These are phyloP conservation scores for Megalurothrips usitatus DNA, from an alignment of 2,888 invertebrate species.

Conservation along the genomic window DNA sequence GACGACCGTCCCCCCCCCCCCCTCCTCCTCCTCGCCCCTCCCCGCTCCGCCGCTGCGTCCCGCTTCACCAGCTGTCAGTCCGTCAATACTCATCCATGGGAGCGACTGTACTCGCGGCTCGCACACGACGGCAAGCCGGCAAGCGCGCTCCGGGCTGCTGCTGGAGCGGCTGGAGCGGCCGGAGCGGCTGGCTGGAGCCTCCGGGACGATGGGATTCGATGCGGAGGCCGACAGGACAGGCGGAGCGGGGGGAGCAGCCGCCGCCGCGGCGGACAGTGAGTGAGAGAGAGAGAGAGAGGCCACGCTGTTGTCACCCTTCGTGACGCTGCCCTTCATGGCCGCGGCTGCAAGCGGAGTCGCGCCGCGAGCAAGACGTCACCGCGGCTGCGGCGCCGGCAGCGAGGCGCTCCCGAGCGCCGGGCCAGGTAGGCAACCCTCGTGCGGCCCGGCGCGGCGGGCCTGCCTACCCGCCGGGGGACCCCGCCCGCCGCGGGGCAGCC, in stretches of 20 bases:
- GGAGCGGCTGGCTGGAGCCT: too few relatives aligned
- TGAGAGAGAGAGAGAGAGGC: background rate
- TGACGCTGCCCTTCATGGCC: background rate
- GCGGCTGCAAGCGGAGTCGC: too few relatives aligned
- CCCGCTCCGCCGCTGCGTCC: background rate
- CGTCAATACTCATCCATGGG: slow-evolving; percentile 16
- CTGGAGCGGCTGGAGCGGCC: too few relatives aligned
- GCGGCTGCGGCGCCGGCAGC: too few relatives aligned
- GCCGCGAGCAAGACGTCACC: too few relatives aligned
- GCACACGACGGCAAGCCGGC: background rate
- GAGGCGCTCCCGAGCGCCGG: background rate
- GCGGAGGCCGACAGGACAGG: too few relatives aligned
- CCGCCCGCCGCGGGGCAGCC: background rate
- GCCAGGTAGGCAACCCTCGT: background rate
- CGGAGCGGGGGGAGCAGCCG: too few relatives aligned
- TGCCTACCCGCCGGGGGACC: too few relatives aligned
- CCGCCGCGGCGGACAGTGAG: too few relatives aligned
- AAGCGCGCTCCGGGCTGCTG: too few relatives aligned
- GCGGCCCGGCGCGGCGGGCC: background rate
- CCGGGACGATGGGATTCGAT: too few relatives aligned
- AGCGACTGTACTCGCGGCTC: background rate
- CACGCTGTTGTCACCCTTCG: background rate
- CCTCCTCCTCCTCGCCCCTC: background rate
- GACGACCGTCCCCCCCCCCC: slow-evolving; percentile 8
- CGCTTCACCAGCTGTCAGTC: slow-evolving; percentile 19